Conservation (phyloP, 2,113 vertebrate genomes). For the Gambusia affinis region DNA sequence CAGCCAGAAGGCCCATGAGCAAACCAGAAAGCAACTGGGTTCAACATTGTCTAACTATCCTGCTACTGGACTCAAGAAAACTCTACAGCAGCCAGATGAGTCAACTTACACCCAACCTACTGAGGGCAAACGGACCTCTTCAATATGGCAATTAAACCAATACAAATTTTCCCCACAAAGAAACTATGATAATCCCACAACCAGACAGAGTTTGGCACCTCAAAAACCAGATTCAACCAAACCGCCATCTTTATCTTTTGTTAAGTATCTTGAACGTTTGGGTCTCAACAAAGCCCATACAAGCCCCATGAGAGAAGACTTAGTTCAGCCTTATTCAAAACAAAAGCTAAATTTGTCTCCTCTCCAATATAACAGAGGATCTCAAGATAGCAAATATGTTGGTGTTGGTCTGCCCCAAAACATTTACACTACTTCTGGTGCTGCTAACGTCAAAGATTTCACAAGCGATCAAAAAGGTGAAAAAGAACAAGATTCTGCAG, state of each 20-base stretch:
- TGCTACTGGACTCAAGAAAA: neutral
- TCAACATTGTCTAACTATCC: neutral
- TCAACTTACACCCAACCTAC: neutral
- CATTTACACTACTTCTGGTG: neutral
- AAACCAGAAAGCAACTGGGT: accelerated
- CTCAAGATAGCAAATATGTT: neutral
- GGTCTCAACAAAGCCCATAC: neutral
- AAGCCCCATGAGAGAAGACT: too few species aligned
- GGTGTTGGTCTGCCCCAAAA: neutral
- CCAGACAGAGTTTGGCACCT: neutral
- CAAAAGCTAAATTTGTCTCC: neutral
- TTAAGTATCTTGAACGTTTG: neutral
- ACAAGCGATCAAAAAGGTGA: neutral
- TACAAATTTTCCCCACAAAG: too few species aligned
- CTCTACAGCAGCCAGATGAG: neutral
- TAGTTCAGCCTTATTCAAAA: too few species aligned
- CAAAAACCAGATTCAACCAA: neutral
- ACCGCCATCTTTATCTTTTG: neutral
- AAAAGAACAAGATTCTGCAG: neutral
- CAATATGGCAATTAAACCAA: neutral
- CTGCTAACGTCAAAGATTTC: neutral
- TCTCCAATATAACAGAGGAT: neutral
- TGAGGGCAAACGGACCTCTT: neutral
- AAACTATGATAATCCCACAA: neutral
- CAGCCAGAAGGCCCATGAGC: neutral